These are phyloP conservation scores for Podarcis muralis DNA, from an alignment of 2,113 vertebrate species.

Conservation along the genomic window DNA sequence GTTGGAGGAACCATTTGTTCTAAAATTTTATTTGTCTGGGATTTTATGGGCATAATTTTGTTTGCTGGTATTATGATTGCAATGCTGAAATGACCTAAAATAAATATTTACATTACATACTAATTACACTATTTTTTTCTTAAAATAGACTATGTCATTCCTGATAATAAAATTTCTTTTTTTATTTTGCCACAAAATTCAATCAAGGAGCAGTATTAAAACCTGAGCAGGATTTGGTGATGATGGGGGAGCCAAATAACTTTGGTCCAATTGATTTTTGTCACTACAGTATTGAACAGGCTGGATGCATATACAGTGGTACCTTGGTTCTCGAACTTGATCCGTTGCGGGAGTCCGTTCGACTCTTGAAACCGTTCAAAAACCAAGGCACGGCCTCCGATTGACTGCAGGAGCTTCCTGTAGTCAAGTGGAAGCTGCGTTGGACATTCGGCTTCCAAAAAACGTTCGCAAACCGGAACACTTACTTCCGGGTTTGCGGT, in stretches of 20 bases:
- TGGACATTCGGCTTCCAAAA: too few species aligned
- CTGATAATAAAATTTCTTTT: background rate
- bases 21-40: background rate
- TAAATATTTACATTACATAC: background rate
- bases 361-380: too few species aligned
- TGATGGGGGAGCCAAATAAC: background rate
- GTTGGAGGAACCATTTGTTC: background rate
- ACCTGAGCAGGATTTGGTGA: background rate
- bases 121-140: conserved; percentile 5
- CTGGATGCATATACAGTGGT: background rate
- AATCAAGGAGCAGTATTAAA: conserved; percentile 37
- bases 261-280: background rate
- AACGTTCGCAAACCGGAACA: too few species aligned
- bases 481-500: too few species aligned
- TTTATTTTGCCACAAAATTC: background rate
- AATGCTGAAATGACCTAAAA: background rate
- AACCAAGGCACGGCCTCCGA: too few species aligned
- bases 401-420: too few species aligned
- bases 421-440: too few species aligned
- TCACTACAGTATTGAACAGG: background rate
- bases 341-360: too few species aligned
- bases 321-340: too few species aligned
- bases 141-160: background rate
- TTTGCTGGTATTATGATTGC: background rate
- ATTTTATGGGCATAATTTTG: background rate